Evolutionary conservation across 2,888 invertebrate genomes (phyloP).

Genomic region (Linnaemya vulpina): DNA sequence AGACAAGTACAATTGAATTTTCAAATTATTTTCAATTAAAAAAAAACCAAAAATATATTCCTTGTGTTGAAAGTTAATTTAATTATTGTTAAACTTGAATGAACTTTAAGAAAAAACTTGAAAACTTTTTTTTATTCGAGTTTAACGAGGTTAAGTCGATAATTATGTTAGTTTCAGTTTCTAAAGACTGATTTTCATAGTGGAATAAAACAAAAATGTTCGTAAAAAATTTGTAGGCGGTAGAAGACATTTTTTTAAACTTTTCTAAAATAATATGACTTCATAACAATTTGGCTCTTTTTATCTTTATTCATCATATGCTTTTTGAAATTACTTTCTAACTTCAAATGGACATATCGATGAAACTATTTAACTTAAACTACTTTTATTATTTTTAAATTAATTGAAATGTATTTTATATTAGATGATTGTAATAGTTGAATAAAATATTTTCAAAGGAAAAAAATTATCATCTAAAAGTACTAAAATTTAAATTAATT

Average conservation of each 20-base stretch:
- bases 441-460: neutral
- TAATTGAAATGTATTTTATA: slow-evolving; percentile 32
- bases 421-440: slow-evolving; percentile 37
- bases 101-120: slow-evolving; percentile 23
- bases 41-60: neutral
- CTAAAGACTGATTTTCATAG: neutral
- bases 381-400: slow-evolving; percentile 38
- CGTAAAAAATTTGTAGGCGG: no score
- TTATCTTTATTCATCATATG: no score
- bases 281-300: no score
- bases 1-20: slow-evolving; percentile 55
- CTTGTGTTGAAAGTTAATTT: slow-evolving; percentile 55
- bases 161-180: neutral
- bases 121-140: neutral
- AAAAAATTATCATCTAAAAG: neutral
- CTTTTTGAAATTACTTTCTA: neutral
- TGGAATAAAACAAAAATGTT: no score
- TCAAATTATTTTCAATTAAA: slow-evolving; percentile 60
- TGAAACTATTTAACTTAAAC: neutral
- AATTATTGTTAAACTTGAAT: slow-evolving; percentile 56
- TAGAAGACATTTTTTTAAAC: no score
- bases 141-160: slow-evolving; percentile 4
- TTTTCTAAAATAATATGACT: no score
- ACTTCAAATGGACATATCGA: no score
- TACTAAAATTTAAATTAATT: slow-evolving; percentile 11